These are phyloP conservation scores for Oxystoma pomonae DNA, from an alignment of 2,888 invertebrate genomes.

Conservation along the genomic window DNA sequence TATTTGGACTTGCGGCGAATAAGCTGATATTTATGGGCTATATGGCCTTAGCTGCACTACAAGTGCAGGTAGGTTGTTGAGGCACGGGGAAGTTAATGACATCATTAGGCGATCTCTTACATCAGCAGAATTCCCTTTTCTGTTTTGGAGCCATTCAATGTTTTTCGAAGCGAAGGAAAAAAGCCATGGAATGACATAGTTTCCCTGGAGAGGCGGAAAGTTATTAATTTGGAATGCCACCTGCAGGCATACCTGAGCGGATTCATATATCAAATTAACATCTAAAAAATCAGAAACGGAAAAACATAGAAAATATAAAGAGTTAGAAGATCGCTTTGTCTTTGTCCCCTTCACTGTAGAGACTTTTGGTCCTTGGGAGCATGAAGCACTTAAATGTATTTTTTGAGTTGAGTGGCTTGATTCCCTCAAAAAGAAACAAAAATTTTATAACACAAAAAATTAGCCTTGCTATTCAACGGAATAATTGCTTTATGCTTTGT, in stretches of 20 bases:
- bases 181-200: neutral
- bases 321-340: neutral
- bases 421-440: neutral
- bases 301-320: neutral
- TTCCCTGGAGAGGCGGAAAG: neutral
- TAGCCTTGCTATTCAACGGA: neutral
- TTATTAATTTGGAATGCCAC: neutral
- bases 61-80: neutral
- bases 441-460: neutral
- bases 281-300: neutral
- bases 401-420: neutral
- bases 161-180: neutral
- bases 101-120: neutral
- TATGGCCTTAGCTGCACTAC: neutral
- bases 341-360: neutral
- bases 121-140: neutral
- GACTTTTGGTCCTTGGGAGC: neutral
- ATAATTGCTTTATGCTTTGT: too few species aligned
- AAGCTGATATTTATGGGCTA: neutral
- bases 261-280: neutral
- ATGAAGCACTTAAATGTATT: neutral
- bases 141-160: neutral
- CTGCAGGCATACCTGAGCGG: neutral
- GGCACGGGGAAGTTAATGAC: neutral
- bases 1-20: neutral